These are phyloP conservation scores for Solenopsis invicta DNA, from an alignment of 1,140 invertebrate genomes.

Conservation along the genomic window DNA sequence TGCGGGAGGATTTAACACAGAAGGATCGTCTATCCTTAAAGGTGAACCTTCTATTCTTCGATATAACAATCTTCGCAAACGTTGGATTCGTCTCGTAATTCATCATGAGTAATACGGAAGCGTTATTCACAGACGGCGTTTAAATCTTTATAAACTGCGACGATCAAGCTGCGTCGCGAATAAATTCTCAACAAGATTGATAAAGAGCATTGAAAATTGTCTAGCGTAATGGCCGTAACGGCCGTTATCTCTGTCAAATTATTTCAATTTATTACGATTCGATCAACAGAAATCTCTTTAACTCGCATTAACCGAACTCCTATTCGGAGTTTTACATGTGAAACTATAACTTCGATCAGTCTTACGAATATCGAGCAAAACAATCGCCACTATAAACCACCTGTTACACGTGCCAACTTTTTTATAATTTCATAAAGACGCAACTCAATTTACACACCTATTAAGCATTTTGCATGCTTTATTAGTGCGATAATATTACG, in stretches of 20 bases:
- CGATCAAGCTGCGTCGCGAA: slow-evolving; percentile 9
- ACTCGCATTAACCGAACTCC: neutral
- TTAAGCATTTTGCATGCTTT: slow-evolving; percentile 57
- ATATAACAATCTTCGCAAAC: slow-evolving; percentile 27
- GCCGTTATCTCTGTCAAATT: neutral
- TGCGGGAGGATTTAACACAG: slow-evolving; percentile 28
- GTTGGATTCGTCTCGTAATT: slow-evolving; percentile 9
- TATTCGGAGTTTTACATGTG: neutral
- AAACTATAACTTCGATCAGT: slow-evolving; percentile 13
- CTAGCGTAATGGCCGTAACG: neutral
- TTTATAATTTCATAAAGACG: slow-evolving; percentile 63
- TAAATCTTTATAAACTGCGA: slow-evolving; percentile 22
- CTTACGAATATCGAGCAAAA: slow-evolving; percentile 56
- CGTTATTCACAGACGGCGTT: slow-evolving; percentile 26
- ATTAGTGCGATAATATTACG: slow-evolving; percentile 55
- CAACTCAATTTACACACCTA: slow-evolving; percentile 59
- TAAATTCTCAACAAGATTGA: neutral
- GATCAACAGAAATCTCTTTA: neutral
- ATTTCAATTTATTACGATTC: neutral
- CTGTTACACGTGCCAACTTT: slow-evolving; percentile 55
- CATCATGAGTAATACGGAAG: slow-evolving; percentile 11
- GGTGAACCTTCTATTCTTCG: slow-evolving; percentile 36
- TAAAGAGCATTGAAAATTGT: neutral
- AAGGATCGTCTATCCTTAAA: slow-evolving; percentile 32
- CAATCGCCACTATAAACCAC: slow-evolving; percentile 56